Base-by-base conservation (phyloP, 2,797 vertebrate genomes). In the Oryzias sinensis region DNA sequence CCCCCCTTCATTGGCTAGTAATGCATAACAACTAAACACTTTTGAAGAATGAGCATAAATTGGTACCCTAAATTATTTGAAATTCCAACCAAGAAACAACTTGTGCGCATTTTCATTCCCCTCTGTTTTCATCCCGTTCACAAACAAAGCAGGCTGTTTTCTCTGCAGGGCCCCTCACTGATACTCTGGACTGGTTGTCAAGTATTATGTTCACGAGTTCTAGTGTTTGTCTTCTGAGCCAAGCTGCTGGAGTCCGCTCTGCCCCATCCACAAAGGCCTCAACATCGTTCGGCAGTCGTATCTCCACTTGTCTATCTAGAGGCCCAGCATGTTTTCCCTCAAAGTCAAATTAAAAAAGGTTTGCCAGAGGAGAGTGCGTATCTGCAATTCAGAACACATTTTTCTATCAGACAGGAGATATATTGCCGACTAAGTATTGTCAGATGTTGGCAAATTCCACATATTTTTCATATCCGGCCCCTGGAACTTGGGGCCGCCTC, bases 371-470 rank as follows among this genome's bases (percentile, higher is more conserved):
- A 79, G 71, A 74, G 68, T 84, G 76, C 65, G 56, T 85, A 86
- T 90, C 83, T 87, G 86, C 87, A 88, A 89, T 91, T 88, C 88
- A 85, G 83, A 90, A 90, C 89, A 89, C 86, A 90, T 90, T 91
- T 89, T 88, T 88, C 83, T 86, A 89, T 89, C 84, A 87, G 87
- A 90, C 87, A 87, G 87, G 77, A 88, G 87, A 90, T 90, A 87
- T 90, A 89, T 88, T 90, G 89, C 83, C 73, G 63, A 86, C 85
- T 91, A 91, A 91, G 87, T 88, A 87, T 87, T 91, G 88, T 90
- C 90, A 90, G 89, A 91, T 89, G 89, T 90, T 88, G 88, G 85
- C 86, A 89, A 89, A 91, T 92, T 90, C 90, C 89, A 85, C 83
- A 88, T 88, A 88, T 87, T 89, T 90, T 87, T 91, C 90, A 92